Evolutionary conservation across 2,797 vertebrate species (phyloP).

Genomic region (Myotis planiceps): DNA sequence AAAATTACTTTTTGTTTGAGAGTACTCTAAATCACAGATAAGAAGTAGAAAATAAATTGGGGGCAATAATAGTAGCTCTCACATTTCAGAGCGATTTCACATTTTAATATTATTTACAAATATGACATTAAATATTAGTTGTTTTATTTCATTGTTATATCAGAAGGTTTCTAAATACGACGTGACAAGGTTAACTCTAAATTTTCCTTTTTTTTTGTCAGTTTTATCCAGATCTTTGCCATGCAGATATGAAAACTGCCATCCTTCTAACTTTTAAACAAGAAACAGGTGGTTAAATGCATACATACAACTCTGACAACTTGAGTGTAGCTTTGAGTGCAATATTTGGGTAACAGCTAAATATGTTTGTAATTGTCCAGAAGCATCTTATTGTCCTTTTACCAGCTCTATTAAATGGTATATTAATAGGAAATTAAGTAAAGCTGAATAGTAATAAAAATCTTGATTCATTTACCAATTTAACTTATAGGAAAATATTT

Average conservation of each 20-base stretch:
- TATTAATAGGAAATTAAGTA: neutral
- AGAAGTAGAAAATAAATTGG: neutral
- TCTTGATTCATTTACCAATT: neutral
- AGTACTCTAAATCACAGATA: constrained; percentile 2
- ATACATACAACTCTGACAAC: neutral
- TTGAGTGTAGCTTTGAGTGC: neutral
- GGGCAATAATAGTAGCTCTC: neutral
- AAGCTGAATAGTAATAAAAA: neutral
- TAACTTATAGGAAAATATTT: neutral
- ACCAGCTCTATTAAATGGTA: neutral
- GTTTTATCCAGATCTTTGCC: constrained; percentile 42
- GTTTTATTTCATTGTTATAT: constrained; percentile 31
- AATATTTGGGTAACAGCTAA: neutral
- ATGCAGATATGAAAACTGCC: neutral
- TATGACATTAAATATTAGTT: constrained; percentile 1
- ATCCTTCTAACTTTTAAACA: neutral
- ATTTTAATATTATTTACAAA: constrained; percentile 58
- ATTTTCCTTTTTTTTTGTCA: constrained; percentile 50
- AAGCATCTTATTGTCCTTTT: neutral
- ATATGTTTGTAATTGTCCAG: neutral
- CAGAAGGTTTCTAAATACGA: constrained; percentile 1
- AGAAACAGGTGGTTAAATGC: constrained; percentile 50
- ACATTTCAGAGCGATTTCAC: constrained; percentile 19
- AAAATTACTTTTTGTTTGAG: constrained; percentile 35
- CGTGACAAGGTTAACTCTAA: constrained; percentile 31